Evolutionary conservation across 2,888 invertebrate species (phyloP).

Genomic region (Halictus quadricinctus): DNA sequence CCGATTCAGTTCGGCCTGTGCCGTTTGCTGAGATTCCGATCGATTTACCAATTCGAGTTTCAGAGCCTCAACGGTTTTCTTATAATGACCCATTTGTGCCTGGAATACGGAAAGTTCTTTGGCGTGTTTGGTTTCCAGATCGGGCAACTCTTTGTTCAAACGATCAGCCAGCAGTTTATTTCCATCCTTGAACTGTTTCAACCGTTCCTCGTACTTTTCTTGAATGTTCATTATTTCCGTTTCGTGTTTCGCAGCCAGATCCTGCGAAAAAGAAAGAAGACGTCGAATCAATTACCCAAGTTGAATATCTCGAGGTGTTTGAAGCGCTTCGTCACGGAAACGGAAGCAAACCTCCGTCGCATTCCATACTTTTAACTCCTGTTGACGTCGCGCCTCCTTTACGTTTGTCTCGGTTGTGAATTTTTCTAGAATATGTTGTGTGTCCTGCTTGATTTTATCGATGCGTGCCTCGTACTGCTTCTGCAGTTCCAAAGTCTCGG

Average conservation of each 20-base stretch:
- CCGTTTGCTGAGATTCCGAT: conserved; percentile 70
- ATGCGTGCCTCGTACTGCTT: conserved; percentile 77
- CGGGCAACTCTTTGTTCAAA: conserved; percentile 73
- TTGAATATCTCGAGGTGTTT: background rate
- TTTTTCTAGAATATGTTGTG: conserved; percentile 76
- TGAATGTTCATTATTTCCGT: conserved; percentile 70
- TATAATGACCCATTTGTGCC: conserved; percentile 74
- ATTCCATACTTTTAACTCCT: conserved; percentile 70
- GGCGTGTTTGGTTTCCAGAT: conserved; percentile 76
- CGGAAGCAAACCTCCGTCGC: background rate
- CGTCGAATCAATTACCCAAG: background rate
- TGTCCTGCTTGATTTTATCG: conserved; percentile 78
- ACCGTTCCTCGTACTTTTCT: conserved; percentile 72
- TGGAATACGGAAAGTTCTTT: conserved; percentile 79
- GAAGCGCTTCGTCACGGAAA: background rate
- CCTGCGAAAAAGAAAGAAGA: conserved; percentile 57
- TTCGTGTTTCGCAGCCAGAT: conserved; percentile 70
- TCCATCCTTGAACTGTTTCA: conserved; percentile 71
- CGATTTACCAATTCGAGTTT: conserved; percentile 76
- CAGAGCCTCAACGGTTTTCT: conserved; percentile 76
- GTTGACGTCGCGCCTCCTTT: conserved; percentile 71
- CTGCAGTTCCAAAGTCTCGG: conserved; percentile 73
- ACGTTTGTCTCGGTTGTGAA: conserved; percentile 73
- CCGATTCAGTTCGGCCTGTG: conserved; percentile 68
- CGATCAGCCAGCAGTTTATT: conserved; percentile 69